Evolutionary conservation across 2,797 vertebrate species (phyloP).

Genomic region (Syngnathus acus): DNA sequence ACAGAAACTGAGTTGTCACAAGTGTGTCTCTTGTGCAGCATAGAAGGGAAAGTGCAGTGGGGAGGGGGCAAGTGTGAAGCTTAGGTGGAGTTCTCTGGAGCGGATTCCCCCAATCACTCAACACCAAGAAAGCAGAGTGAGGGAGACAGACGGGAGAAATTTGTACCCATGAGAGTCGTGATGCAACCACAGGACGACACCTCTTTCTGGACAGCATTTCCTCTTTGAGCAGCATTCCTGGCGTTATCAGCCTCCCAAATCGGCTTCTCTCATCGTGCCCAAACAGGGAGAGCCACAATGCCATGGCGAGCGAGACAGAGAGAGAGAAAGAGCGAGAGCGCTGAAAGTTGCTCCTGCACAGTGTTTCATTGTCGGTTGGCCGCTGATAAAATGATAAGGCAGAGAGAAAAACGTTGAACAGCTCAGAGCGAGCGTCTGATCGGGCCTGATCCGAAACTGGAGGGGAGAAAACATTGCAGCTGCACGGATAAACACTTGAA

Average conservation of each 20-base stretch:
- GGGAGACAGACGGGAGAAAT: neutral
- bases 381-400: conserved; percentile 66
- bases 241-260: conserved; percentile 63
- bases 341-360: conserved; percentile 22
- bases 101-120: neutral
- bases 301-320: conserved; percentile 14
- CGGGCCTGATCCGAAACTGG: neutral
- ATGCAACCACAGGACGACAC: neutral
- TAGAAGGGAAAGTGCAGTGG: neutral
- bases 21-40: conserved; percentile 26
- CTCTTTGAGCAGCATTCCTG: conserved; percentile 56
- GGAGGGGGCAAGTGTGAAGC: too few species aligned
- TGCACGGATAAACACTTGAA: too few species aligned
- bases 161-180: too few species aligned
- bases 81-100: neutral
- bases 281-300: conserved; percentile 67
- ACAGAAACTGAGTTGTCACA: conserved; percentile 39
- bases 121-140: neutral
- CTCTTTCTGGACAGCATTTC: conserved; percentile 53
- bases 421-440: neutral
- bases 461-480: too few species aligned
- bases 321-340: conserved; percentile 10
- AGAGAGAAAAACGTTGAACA: conserved; percentile 59
- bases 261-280: conserved; percentile 67
- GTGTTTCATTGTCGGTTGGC: conserved; percentile 31